Evolutionary conservation across 2,113 vertebrate species (phyloP), one percentile per base, ranked within the genome.

Genomic region (Phainopepla nitens): DNA sequence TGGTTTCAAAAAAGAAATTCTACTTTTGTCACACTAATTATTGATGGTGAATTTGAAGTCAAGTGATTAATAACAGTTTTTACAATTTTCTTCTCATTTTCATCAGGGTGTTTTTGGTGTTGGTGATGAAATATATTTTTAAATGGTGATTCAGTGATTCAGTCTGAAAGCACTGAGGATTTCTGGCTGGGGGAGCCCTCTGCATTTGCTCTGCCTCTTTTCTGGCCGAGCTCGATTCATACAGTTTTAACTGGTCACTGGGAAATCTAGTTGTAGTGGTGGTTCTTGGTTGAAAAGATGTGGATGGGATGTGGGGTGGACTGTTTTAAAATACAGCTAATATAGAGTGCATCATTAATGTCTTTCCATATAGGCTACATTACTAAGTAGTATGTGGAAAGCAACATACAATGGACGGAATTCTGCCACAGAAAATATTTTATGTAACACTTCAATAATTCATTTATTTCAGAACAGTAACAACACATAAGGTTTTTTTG

Each of bases 331-430:
- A 33, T 33, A n/a, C 18, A 53, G 7, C 13, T 51, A 19, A 33
- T 53, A 19, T 0, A 39, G 24, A 15, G 5, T 76, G 2, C 19
- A 10, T 36, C 6, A 56, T 44, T 82, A 73, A 24, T n/a, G 4
- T 14, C 23, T 68, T 85, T 68, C 7, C 11, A 1, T 45, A 10
- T 45, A 45, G 28, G 3, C 28, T 41, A 3, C 60, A 5, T 57
- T 51, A 49, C n/a, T 47, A 72, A 64, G 47, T 33, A 31, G 6
- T 50, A 22, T 15, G 8, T 28, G 7, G 29, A 77, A 54, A 77
- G 69, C 25, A 24, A 11, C 0, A 0, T 76, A 28, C 4, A 16
- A 0, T 31, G 29, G 15, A 3, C 57, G 13, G 14, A 57, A 41
- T 89, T 82, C 47, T 58, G 25, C 44, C 19, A 49, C 22, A 10